Evolutionary conservation across 2,888 invertebrate species (phyloP), one percentile per base, ranked within the genome.

Genomic region (Lasioglossum pauxillum): DNA sequence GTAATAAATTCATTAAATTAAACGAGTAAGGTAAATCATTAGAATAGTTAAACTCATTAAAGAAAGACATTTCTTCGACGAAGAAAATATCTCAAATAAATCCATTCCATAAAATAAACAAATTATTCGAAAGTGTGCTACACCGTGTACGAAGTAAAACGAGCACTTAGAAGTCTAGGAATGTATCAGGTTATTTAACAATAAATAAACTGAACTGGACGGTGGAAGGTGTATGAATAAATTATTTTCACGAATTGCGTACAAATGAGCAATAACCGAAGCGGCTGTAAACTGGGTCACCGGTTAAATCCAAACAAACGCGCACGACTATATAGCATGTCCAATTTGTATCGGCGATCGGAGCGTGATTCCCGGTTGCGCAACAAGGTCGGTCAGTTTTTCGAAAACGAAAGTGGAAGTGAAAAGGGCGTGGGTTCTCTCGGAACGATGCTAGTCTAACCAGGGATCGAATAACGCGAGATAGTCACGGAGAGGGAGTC

Each of bases 351-450:
- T n/a, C 31, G 12, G 27, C 23, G 5, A 69, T 41, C n/a, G 5
- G n/a, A 23, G 8, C 57, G 1, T 14, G 71, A 41, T 57, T 78
- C 60, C 35, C 14, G 57, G 72, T 81, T 83, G 41, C 80, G 76
- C 10, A 80, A 79, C 81, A 86, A 86, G 86, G 84, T 84, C 84
- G 57, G 38, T 5, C n/a, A 41, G 27, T 64, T 79, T 81, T 76
- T 57, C 27, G 78, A 78, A 73, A 78, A 69, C n/a, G 80, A 80
- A 79, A 72, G 78, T 60, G 69, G n/a, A 38, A 49, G 38, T 41
- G 35, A 74, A 76, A 67, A 35, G 73, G 10, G 27, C 14, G 7
- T 7, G 8, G 67, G n/a, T 27, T 31, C 35, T 49, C 5, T 44
- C 44, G 5, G 27, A 35, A 23, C 23, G 4, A n/a, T 38, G 64